Evolutionary conservation across 2,888 invertebrate genomes (phyloP), one percentile per base, ranked within the genome.

Genomic region (Agonum fuliginosum): DNA sequence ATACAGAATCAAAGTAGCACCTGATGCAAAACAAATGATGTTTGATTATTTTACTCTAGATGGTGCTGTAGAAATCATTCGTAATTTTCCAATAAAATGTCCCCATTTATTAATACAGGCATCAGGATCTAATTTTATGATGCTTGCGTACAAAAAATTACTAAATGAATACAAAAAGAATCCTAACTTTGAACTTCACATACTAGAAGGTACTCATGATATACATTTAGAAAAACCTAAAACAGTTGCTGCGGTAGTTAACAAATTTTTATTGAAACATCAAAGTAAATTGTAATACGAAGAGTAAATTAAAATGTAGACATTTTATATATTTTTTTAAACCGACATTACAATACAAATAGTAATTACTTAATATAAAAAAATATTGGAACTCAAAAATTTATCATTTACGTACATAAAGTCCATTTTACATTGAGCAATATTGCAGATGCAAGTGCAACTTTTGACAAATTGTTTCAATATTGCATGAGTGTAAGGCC

Each of bases 171-270:
- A 41, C 41, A 27, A 27, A 22, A 69, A 54, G 27, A 79, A 81
- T 72, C 82, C 82, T 51, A 82, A 84, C 74, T 82, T 84, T 74
- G 80, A 48, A 1, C 78, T 86, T 79, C 76, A 83, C 81, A 0
- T 86, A 0, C 88, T 91, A 0, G 84, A 87, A 0, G 92, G 92
- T 0, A 86, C 87, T 43, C 93, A 93, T 80, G 91, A 93, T 81
- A 89, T 91, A 0, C 92, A 93, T 83, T 88, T 89, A 54, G 89
- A 89, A 3, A 82, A 88, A 80, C 91, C 92, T 0, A 89, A 90
- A 79, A 82, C 84, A 5, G 85, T 92, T 1, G 87, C 87, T 0
- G 83, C 83, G 1, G 54, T 82, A 48, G 80, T 85, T 41, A 80
- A 51, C 24, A 81, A 82, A 62, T 85, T 85, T 83, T 82, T 85